phyloP scores from a whole-genome alignment of 2,113 vertebrate genomes.

The Ranitomeya imitator region DNA sequence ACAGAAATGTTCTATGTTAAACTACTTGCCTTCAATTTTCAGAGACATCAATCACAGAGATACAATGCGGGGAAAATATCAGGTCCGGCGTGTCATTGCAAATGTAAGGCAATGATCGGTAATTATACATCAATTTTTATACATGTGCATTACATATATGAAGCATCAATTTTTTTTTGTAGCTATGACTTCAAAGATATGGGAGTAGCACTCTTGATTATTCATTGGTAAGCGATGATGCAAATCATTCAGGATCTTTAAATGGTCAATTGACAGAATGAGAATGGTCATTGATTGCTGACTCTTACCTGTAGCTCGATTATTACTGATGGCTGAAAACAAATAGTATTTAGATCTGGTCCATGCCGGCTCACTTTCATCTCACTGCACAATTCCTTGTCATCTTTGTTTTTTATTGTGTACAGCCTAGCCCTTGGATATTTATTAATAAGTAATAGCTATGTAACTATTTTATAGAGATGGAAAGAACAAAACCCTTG shows the following conservation, averaged over 20 bases:
- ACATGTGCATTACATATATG: background rate
- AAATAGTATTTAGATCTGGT: background rate
- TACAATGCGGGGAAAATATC: background rate
- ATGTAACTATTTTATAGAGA: background rate
- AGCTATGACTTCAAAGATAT: background rate
- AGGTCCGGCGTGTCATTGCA: background rate
- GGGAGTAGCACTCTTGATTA: background rate
- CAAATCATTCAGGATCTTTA: background rate
- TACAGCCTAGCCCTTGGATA: background rate
- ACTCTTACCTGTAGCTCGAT: background rate
- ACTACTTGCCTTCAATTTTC: background rate
- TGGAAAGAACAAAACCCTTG: background rate
- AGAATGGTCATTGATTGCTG: background rate
- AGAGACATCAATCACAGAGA: slow-evolving; percentile 9
- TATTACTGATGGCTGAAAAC: background rate
- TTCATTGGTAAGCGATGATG: background rate
- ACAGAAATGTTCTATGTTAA: background rate
- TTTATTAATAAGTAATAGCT: background rate
- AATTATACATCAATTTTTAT: slow-evolving; percentile 1
- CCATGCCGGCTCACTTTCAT: background rate
- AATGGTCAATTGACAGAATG: background rate
- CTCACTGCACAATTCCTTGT: background rate
- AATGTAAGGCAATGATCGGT: background rate
- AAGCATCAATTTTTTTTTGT: background rate
- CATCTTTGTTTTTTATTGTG: background rate